A percentile compares a stretch with the other conserved stretches of the same genome.
Conservation (phyloP, 2,888 invertebrate species). For the Conomelus anceps region DNA sequence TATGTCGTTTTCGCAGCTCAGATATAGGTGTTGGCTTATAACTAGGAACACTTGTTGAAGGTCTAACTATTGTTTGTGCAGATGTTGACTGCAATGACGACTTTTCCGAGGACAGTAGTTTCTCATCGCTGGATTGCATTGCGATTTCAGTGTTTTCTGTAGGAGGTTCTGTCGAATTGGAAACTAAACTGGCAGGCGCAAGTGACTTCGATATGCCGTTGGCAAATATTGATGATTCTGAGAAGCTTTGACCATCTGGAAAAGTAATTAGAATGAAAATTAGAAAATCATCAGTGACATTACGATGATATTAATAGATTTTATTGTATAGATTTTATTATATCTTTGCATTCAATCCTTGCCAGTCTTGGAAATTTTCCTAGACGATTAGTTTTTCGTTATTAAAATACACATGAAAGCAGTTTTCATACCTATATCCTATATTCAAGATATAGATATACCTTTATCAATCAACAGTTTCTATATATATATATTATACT, state of each 20-base stretch:
- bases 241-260: not conserved
- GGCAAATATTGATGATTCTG: slow-evolving; percentile 1
- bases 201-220: not conserved
- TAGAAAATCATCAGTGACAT: not conserved
- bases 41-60: slow-evolving; percentile 36
- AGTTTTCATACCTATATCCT: too few species aligned
- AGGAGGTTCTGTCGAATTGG: not conserved
- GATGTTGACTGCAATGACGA: not conserved
- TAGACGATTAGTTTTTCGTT: too few species aligned
- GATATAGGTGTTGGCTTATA: slow-evolving; percentile 62
- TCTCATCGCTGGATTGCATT: not conserved
- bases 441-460: too few species aligned
- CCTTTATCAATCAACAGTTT: too few species aligned
- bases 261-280: not conserved
- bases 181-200: not conserved
- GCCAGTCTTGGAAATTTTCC: too few species aligned
- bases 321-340: too few species aligned
- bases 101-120: not conserved
- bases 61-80: too few species aligned
- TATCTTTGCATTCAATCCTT: too few species aligned
- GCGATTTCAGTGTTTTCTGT: too few species aligned
- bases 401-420: too few species aligned
- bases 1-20: slow-evolving; percentile 45
- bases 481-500: too few species aligned
- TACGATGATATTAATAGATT: too few species aligned